A percentile compares a stretch with the other conserved stretches of the same genome.
phyloP scores from a whole-genome alignment of 1,140 invertebrate genomes.

The Sweltsa coloradensis region DNA sequence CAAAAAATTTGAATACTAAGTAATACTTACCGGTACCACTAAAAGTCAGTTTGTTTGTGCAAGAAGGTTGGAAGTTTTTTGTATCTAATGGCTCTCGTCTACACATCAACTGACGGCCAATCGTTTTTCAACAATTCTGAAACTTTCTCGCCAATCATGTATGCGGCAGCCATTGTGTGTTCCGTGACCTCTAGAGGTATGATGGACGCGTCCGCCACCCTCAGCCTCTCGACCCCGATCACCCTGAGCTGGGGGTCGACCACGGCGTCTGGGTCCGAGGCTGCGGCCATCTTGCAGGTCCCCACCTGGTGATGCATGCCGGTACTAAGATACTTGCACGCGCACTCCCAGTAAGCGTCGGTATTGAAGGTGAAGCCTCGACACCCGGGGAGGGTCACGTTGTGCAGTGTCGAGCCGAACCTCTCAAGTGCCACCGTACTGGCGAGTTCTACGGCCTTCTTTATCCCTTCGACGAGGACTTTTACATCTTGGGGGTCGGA shows the following conservation, averaged over 20 bases:
- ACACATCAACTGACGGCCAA: no score
- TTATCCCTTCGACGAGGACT: constrained; percentile 46
- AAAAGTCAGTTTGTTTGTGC: no score
- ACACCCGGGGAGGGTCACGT: constrained; percentile 23
- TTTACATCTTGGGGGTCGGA: constrained; percentile 17
- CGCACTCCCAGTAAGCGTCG: constrained; percentile 22
- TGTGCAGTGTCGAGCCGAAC: constrained; percentile 40
- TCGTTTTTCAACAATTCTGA: no score
- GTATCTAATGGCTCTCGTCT: no score
- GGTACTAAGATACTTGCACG: constrained; percentile 35
- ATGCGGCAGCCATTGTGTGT: no score
- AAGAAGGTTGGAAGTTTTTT: no score
- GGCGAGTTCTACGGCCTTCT: constrained; percentile 36
- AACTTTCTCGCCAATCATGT: no score
- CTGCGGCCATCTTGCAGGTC: constrained; percentile 65
- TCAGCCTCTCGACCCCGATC: constrained; percentile 12
- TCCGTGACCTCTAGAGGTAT: no score
- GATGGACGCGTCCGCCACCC: constrained; percentile 19
- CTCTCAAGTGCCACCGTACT: constrained; percentile 45
- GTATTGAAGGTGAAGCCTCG: constrained; percentile 12
- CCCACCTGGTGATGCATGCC: constrained; percentile 57
- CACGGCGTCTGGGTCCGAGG: constrained; percentile 48
- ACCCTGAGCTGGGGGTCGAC: constrained; percentile 55
- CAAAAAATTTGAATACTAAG: no score
- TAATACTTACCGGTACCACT: no score